Percentiles rank a stretch among this genome's conserved stretches.
phyloP scores from a whole-genome alignment of 2,888 invertebrate species.

The Hanleya hanleyi region DNA sequence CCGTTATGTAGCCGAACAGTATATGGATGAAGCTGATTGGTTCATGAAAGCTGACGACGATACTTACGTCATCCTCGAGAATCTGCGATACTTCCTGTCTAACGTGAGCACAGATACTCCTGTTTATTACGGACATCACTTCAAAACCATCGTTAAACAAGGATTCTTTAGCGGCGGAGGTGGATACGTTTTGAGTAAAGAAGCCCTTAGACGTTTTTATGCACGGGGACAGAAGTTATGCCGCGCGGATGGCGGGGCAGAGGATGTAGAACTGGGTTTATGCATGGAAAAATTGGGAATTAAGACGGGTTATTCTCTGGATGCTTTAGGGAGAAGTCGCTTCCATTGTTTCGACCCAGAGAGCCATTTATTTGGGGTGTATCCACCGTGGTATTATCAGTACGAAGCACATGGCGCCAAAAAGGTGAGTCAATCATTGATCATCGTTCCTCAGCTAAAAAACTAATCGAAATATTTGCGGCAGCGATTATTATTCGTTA shows the following conservation, averaged over 20 bases:
- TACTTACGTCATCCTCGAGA: slow-evolving; percentile 96
- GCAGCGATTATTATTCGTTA: too few species aligned
- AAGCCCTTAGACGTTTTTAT: slow-evolving; percentile 84
- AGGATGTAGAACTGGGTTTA: slow-evolving; percentile 66
- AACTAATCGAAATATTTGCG: too few species aligned
- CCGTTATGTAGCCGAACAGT: slow-evolving; percentile 85
- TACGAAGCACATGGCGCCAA: slow-evolving; percentile 63
- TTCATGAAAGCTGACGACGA: slow-evolving; percentile 98
- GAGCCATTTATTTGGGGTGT: slow-evolving; percentile 60
- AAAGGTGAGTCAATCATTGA: slow-evolving; percentile 45
- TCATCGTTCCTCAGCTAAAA: too few species aligned
- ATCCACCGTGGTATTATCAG: slow-evolving; percentile 64
- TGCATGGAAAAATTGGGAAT: slow-evolving; percentile 67
- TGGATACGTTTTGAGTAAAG: slow-evolving; percentile 93
- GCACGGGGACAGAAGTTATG: slow-evolving; percentile 70
- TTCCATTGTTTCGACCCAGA: slow-evolving; percentile 68
- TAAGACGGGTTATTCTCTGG: slow-evolving; percentile 58
- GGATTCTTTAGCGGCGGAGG: slow-evolving; percentile 76
- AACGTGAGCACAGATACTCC: slow-evolving; percentile 83
- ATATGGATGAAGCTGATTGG: slow-evolving; percentile 91
- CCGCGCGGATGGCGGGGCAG: slow-evolving; percentile 60
- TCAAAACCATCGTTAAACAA: slow-evolving; percentile 60
- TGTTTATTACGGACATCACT: slow-evolving; percentile 82
- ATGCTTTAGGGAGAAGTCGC: slow-evolving; percentile 58
- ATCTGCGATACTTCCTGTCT: slow-evolving; percentile 91